These are phyloP conservation scores for Hirundichthys speculiger DNA, from an alignment of 2,113 vertebrate species.

Conservation along the genomic window DNA sequence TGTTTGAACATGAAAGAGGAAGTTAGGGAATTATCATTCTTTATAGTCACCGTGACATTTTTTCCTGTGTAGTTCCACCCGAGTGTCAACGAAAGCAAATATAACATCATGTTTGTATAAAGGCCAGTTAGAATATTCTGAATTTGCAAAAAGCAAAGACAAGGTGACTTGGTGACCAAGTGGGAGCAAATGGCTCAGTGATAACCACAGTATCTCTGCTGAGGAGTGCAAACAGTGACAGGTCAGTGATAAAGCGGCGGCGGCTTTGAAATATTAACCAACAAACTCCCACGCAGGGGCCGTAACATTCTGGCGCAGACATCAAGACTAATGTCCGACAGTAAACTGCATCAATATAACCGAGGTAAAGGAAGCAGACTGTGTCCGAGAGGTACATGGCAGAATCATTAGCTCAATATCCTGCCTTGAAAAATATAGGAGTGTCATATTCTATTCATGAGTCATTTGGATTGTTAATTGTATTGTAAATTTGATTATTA, in stretches of 20 bases:
- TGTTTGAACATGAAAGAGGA: no score
- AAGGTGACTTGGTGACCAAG: conserved; percentile 33
- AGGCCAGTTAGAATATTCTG: background rate
- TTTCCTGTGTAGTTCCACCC: background rate
- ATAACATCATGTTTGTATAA: background rate
- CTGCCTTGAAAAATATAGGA: no score
- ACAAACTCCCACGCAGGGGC: conserved; percentile 32
- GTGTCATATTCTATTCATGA: no score
- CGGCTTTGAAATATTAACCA: conserved; percentile 65
- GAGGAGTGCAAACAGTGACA: conserved; percentile 57
- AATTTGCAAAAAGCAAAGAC: background rate
- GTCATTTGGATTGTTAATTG: no score
- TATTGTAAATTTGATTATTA: no score
- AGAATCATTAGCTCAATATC: no score
- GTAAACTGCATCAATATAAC: no score
- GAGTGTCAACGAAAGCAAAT: no score
- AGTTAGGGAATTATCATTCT: no score
- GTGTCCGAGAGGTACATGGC: no score
- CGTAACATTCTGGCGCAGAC: conserved; percentile 15
- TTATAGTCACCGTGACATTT: background rate
- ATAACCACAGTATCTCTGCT: conserved; percentile 62
- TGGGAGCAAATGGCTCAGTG: conserved; percentile 13
- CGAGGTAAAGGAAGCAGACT: no score
- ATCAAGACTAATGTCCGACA: conserved; percentile 20
- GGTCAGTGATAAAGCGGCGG: conserved; percentile 51